Evolutionary conservation across 2,113 vertebrate genomes (phyloP).

Genomic region (Lepus timidus): DNA sequence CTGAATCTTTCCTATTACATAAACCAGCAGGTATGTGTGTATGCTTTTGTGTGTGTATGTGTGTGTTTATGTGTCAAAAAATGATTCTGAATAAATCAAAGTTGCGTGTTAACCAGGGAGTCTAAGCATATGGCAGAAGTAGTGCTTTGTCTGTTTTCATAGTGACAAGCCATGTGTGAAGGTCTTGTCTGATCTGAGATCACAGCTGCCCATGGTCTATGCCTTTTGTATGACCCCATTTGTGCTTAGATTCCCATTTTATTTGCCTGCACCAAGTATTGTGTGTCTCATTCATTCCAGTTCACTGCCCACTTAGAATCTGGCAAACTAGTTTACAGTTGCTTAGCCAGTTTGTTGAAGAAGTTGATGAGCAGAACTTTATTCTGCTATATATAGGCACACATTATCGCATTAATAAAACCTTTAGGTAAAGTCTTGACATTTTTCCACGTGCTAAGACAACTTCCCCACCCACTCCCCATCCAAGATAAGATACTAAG

Average conservation of each 20-base stretch:
- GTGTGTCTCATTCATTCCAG: constrained; percentile 66
- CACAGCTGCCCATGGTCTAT: background rate
- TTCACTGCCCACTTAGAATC: constrained; percentile 60
- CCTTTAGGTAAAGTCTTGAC: background rate
- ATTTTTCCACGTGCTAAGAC: background rate
- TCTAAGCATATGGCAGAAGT: background rate
- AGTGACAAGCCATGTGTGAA: background rate
- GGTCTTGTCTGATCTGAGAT: background rate
- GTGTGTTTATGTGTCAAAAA: background rate
- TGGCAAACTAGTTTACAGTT: constrained; percentile 65
- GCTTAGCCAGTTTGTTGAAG: constrained; percentile 48
- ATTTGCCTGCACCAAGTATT: constrained; percentile 12
- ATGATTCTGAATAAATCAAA: background rate
- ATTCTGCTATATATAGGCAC: background rate
- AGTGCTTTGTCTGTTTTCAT: background rate
- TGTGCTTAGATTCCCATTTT: constrained; percentile 26
- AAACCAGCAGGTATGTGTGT: background rate
- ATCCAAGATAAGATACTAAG: background rate
- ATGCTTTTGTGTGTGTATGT: background rate
- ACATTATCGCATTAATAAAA: background rate
- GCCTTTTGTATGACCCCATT: constrained; percentile 49
- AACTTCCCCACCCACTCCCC: background rate
- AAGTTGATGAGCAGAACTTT: constrained; percentile 42
- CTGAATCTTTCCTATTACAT: background rate
- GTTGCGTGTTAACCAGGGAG: background rate